Percentiles rank a stretch among this genome's conserved stretches.
Conservation (phyloP, 2,113 vertebrate genomes). For the Sturnira hondurensis region DNA sequence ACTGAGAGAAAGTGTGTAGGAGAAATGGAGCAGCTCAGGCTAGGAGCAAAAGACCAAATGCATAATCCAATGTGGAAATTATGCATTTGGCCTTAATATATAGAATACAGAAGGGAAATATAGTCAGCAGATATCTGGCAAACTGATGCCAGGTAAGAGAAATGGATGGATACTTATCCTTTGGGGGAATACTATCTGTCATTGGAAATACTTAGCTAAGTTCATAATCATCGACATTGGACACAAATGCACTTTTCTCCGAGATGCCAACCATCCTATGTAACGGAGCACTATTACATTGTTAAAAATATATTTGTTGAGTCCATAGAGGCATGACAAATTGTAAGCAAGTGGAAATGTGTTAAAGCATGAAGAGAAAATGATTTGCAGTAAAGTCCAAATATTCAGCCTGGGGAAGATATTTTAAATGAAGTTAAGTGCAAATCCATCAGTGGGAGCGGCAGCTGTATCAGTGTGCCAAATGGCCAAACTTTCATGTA, state of each 20-base stretch:
- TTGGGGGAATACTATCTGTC: background rate
- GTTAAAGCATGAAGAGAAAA: conserved; percentile 19
- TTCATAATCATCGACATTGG: conserved; percentile 21
- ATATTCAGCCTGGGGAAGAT: background rate
- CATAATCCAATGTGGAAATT: background rate
- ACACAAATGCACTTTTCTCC: conserved; percentile 26
- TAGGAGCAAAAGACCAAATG: conserved; percentile 52
- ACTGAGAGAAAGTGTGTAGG: background rate
- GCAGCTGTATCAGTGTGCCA: too few species aligned
- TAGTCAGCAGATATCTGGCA: background rate
- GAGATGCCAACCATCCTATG: background rate
- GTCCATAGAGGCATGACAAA: background rate
- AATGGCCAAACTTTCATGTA: background rate
- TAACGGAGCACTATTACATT: background rate
- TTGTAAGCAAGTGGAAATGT: conserved; percentile 41
- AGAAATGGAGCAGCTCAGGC: conserved; percentile 16
- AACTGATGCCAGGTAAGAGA: background rate
- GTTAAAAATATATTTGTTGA: conserved; percentile 49
- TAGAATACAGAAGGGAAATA: conserved; percentile 36
- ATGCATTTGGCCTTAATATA: too few species aligned
- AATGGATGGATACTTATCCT: background rate
- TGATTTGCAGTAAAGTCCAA: conserved; percentile 10
- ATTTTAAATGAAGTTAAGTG: background rate
- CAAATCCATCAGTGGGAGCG: background rate
- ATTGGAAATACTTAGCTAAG: conserved; percentile 8